A percentile compares a stretch with the other conserved stretches of the same genome.
These are phyloP conservation scores for Agapetus fuscipes DNA, from an alignment of 2,888 invertebrate species.

Conservation along the genomic window DNA sequence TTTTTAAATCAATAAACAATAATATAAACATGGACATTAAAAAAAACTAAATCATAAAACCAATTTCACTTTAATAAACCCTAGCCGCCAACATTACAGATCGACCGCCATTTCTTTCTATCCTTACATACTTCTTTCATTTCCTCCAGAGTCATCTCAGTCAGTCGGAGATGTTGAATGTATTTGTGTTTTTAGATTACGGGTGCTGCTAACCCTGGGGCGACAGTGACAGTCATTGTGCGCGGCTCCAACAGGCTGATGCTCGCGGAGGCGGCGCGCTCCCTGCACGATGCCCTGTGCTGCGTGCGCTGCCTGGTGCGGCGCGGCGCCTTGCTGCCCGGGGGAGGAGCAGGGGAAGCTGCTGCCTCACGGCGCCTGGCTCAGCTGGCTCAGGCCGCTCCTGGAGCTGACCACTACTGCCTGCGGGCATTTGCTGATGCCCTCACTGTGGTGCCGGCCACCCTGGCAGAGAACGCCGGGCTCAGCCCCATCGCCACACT, in stretches of 20 bases:
- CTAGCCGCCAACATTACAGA: no score
- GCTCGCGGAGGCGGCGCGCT: constrained; percentile 83
- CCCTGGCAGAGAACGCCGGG: constrained; percentile 51
- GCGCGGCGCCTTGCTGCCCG: constrained; percentile 82
- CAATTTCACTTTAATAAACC: no score
- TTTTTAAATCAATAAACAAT: no score
- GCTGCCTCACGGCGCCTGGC: constrained; percentile 81
- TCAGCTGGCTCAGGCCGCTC: constrained; percentile 69
- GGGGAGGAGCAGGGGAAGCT: constrained; percentile 97
- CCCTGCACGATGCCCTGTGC: constrained; percentile 81
- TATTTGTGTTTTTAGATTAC: constrained; percentile 54
- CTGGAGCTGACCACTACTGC: constrained; percentile 93
- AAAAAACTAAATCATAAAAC: no score
- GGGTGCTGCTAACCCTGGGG: constrained; percentile 78
- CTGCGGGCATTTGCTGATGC: constrained; percentile 93
- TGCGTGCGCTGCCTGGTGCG: constrained; percentile 95
- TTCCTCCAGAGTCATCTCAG: no score
- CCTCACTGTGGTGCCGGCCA: constrained; percentile 60
- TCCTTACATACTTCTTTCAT: no score
- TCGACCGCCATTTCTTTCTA: no score
- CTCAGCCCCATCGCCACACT: constrained; percentile 92
- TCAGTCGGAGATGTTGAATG: no score
- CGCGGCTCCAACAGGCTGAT: constrained; percentile 80
- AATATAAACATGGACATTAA: no score
- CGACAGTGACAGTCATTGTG: constrained; percentile 86